A percentile compares a stretch with the other conserved stretches of the same genome.
phyloP scores from a whole-genome alignment of 2,888 invertebrate species.

The Stenoptilia bipunctidactyla region DNA sequence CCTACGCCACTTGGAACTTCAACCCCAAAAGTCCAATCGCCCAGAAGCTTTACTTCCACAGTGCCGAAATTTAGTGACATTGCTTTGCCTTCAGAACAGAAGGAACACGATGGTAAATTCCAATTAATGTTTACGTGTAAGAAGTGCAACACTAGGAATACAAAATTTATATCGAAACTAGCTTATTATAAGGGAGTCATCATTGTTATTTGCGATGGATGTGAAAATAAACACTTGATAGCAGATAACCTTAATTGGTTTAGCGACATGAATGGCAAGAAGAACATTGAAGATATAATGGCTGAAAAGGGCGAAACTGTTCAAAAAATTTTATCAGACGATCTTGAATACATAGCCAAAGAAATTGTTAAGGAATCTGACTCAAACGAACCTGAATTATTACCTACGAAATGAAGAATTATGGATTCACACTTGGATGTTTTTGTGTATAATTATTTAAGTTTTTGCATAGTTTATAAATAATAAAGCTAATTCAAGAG shows the following conservation, averaged over 20 bases:
- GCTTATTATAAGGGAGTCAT: constrained; percentile 93
- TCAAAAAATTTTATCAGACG: constrained; percentile 59
- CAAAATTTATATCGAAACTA: constrained; percentile 85
- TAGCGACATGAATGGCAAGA: constrained; percentile 78
- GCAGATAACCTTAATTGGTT: constrained; percentile 98
- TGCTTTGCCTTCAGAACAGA: constrained; percentile 25
- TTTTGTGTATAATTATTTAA: constrained; percentile 7
- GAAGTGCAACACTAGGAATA: constrained; percentile 83
- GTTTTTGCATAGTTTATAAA: constrained; percentile 4
- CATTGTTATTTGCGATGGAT: constrained; percentile 90
- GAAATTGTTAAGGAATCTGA: neutral
- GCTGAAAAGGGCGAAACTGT: constrained; percentile 90
- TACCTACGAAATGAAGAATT: too few relatives aligned
- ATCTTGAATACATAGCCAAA: constrained; percentile 55
- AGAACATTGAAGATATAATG: constrained; percentile 92
- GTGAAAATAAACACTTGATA: constrained; percentile 91
- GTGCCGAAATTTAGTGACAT: constrained; percentile 30
- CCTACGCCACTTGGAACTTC: constrained; percentile 34
- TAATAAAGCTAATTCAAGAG: constrained; percentile 13
- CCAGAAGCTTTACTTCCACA: constrained; percentile 40
- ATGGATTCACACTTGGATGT: too few relatives aligned
- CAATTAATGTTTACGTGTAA: constrained; percentile 90
- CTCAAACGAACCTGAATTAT: too few relatives aligned
- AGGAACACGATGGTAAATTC: constrained; percentile 67
- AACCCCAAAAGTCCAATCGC: constrained; percentile 39